phyloP scores from a whole-genome alignment of 1,140 invertebrate species.

The Zaprionus tsacasi region DNA sequence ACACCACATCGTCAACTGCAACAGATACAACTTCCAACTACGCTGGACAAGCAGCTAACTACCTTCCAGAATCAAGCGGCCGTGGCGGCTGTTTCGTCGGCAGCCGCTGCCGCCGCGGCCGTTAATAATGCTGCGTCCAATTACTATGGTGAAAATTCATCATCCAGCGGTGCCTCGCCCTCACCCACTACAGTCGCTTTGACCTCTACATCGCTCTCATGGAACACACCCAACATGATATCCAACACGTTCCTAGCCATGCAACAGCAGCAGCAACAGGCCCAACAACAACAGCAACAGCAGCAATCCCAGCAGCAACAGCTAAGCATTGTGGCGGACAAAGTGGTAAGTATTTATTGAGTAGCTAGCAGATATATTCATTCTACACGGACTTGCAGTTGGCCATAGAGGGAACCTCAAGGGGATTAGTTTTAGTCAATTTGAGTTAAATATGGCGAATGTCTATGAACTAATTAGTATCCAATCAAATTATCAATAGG shows the following conservation, averaged over 20 bases:
- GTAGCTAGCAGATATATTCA: slow-evolving; percentile 19
- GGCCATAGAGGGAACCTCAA: slow-evolving; percentile 16
- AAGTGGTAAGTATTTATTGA: slow-evolving; percentile 74
- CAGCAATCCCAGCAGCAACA: slow-evolving; percentile 71
- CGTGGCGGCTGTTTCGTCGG: slow-evolving; percentile 62
- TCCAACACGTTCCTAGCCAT: slow-evolving; percentile 83
- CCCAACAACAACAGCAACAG: slow-evolving; percentile 71
- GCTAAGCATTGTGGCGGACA: slow-evolving; percentile 77
- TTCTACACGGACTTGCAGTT: slow-evolving; percentile 38
- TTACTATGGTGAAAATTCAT: slow-evolving; percentile 82
- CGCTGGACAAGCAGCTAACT: slow-evolving; percentile 78
- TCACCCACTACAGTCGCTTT: slow-evolving; percentile 78
- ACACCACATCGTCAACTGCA: slow-evolving; percentile 79
- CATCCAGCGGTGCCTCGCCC: slow-evolving; percentile 78
- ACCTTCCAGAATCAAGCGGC: slow-evolving; percentile 81
- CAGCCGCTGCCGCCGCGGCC: slow-evolving; percentile 72
- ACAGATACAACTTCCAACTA: slow-evolving; percentile 76
- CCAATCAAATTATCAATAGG: background rate
- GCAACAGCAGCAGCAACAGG: slow-evolving; percentile 80
- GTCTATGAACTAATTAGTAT: background rate
- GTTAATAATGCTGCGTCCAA: slow-evolving; percentile 79
- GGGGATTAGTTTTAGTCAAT: slow-evolving; percentile 31
- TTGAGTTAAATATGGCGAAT: slow-evolving; percentile 10
- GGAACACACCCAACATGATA: slow-evolving; percentile 81
- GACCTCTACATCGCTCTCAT: slow-evolving; percentile 76